Base-by-base conservation (phyloP, 2,888 invertebrate genomes). In the Brachypterus glaber region DNA sequence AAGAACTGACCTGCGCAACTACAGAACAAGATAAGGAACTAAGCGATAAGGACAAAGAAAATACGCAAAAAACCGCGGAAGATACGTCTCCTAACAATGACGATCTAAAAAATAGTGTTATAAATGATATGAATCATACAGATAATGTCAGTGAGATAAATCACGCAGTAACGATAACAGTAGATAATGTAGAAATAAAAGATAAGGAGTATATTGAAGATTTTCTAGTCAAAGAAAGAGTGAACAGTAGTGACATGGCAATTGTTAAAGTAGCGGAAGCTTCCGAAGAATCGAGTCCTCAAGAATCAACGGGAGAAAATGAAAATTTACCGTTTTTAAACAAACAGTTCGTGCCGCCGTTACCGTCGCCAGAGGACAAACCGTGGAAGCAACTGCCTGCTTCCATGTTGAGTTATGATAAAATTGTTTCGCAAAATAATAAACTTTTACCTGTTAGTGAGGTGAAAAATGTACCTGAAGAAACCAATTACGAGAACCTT, bases 331-430 rank as follows among this genome's bases (percentile, higher is more conserved):
- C 33, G n/a, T 45, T 44, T 32, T 16, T 33, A 24, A 31, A 33
- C 14, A 30, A 17, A 30, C 46, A 48, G 31, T 27, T 27, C 12
- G 52, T 58, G 4, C 64, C 63, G 1, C 66, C 64, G 9, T 48
- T 66, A 44, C 64, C 64, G 30, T 66, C 66, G 3, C 66, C 66
- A 1, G 66, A 66, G 49, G 64, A 65, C 41, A 60, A 64, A 24
- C 63, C 61, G 2, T 64, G 64, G 64, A 61, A 62, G 44, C 59
- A 63, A 44, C 40, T 63, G 17, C 57, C 58, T 4, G 54, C 52
- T 9, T 55, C 56, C 8, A 43, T 55, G 33, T 44, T 58, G 25
- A 52, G 48, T 16, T 53, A 48, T 37, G 50, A 54, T 30, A 48
- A 46, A 34, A 42, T 46, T 15, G 39, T 37, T n/a, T 35, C 40